Conservation (phyloP, 2,888 invertebrate species). For the Yponomeuta malinellus region DNA sequence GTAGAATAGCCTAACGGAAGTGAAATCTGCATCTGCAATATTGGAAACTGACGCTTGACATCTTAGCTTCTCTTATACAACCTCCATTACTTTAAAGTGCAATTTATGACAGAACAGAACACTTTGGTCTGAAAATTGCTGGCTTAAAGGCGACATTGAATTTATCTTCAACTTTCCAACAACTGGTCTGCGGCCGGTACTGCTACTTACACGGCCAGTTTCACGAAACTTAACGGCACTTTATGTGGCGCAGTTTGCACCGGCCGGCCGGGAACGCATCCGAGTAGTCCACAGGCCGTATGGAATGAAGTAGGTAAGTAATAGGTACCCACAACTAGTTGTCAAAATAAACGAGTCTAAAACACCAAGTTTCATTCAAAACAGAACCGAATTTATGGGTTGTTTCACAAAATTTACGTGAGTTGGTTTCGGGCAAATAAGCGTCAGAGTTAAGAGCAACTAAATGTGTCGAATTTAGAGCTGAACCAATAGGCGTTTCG, state of each 20-base stretch:
- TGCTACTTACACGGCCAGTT: conserved; percentile 29
- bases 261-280: conserved; percentile 7
- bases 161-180: conserved; percentile 27
- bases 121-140: conserved; percentile 4
- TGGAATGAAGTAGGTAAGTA: neutral
- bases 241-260: conserved; percentile 23
- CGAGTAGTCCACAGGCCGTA: neutral
- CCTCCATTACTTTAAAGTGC: neutral
- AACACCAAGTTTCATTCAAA: conserved; percentile 15
- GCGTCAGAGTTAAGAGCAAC: conserved; percentile 37
- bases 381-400: conserved; percentile 35
- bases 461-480: conserved; percentile 51
- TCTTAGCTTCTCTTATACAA: neutral
- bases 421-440: conserved; percentile 38
- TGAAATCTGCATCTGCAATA: neutral
- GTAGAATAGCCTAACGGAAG: neutral
- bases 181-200: conserved; percentile 25
- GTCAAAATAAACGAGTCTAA: conserved; percentile 11
- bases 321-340: neutral
- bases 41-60: neutral
- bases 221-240: conserved; percentile 36
- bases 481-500: conserved; percentile 48
- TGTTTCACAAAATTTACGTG: conserved; percentile 43
- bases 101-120: conserved; percentile 7
- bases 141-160: conserved; percentile 17